phyloP scores from a whole-genome alignment of 2,888 invertebrate genomes.

The Thecophora atra region DNA sequence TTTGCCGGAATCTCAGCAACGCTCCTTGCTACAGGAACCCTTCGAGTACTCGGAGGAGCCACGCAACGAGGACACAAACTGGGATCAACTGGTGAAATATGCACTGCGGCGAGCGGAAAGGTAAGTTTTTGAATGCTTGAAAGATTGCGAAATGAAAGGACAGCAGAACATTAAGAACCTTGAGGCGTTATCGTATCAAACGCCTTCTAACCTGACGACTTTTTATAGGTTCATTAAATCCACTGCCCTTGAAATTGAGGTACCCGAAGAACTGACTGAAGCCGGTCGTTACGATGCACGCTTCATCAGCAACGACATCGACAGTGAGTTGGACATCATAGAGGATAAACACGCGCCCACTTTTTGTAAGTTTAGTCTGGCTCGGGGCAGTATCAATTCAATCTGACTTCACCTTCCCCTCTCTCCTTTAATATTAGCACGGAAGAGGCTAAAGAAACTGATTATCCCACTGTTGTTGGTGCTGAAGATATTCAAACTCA shows the following conservation, averaged over 20 bases:
- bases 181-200: neutral
- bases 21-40: slow-evolving; percentile 76
- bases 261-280: slow-evolving; percentile 80
- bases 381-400: neutral
- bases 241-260: slow-evolving; percentile 77
- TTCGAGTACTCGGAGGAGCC: slow-evolving; percentile 78
- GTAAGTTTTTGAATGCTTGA: slow-evolving; percentile 59
- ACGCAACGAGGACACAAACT: slow-evolving; percentile 79
- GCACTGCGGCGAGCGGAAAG: slow-evolving; percentile 78
- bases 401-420: slow-evolving; percentile 28
- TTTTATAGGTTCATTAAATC: slow-evolving; percentile 76
- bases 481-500: slow-evolving; percentile 84
- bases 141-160: neutral
- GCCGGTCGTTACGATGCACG: slow-evolving; percentile 80
- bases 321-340: slow-evolving; percentile 82
- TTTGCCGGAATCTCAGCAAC: slow-evolving; percentile 75
- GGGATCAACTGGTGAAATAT: slow-evolving; percentile 83
- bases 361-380: slow-evolving; percentile 75
- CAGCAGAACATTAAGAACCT: neutral
- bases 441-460: slow-evolving; percentile 82
- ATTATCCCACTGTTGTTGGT: slow-evolving; percentile 84
- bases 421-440: slow-evolving; percentile 68
- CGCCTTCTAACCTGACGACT: neutral
- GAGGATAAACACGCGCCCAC: slow-evolving; percentile 83
- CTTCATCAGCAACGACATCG: slow-evolving; percentile 85